phyloP scores from a whole-genome alignment of 2,797 vertebrate genomes.

The Pantherophis alleghaniensis region DNA sequence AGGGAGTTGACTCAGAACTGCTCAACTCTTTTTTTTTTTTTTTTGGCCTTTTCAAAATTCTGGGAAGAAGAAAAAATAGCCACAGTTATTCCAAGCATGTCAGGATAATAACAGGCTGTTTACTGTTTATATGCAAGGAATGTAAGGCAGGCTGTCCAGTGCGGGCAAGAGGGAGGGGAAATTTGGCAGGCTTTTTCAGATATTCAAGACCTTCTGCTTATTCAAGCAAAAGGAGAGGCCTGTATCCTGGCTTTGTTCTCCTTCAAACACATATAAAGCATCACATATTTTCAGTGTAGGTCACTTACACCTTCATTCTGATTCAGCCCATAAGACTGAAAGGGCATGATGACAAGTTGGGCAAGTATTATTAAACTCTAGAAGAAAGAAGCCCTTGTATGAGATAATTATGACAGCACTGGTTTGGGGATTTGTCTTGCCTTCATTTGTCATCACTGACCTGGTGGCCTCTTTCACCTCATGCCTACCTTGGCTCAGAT shows the following conservation, averaged over 20 bases:
- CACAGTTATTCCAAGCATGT: slow-evolving; percentile 75
- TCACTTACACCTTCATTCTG: not conserved
- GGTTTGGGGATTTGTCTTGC: not conserved
- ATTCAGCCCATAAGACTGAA: slow-evolving; percentile 11
- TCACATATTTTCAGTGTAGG: not conserved
- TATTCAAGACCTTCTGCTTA: slow-evolving; percentile 37
- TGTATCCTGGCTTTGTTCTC: not conserved
- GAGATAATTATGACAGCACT: not conserved
- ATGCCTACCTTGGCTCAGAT: not conserved
- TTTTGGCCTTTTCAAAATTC: slow-evolving; percentile 75
- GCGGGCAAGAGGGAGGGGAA: slow-evolving; percentile 63
- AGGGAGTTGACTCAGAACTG: slow-evolving; percentile 65
- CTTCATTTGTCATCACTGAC: not conserved
- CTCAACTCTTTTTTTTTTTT: slow-evolving; percentile 55
- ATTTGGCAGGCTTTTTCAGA: slow-evolving; percentile 29
- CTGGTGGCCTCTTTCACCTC: not conserved
- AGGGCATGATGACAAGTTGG: not conserved
- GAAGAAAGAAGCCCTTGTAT: not conserved
- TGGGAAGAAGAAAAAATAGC: slow-evolving; percentile 73
- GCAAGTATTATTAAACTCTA: not conserved
- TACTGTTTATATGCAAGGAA: slow-evolving; percentile 72
- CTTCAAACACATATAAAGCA: slow-evolving; percentile 14
- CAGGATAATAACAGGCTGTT: slow-evolving; percentile 73
- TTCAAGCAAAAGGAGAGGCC: slow-evolving; percentile 21
- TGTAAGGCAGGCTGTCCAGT: slow-evolving; percentile 68